Evolutionary conservation across 2,113 vertebrate species (phyloP).

Genomic region (Cynocephalus volans): DNA sequence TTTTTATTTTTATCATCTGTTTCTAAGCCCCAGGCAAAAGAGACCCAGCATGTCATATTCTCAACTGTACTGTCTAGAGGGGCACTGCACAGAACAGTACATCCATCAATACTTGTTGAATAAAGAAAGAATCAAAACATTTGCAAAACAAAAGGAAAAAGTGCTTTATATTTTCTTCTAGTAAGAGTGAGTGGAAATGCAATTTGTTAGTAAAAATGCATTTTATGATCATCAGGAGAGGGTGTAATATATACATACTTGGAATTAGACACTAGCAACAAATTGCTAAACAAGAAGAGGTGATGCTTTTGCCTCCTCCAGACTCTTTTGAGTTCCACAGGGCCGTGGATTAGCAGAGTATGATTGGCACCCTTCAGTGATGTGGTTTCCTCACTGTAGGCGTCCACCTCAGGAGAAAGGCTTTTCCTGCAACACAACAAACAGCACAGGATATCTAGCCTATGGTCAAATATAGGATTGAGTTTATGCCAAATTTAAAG

Average conservation of each 20-base stretch:
- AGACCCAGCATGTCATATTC: neutral
- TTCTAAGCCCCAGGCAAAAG: neutral
- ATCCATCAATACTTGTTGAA: neutral
- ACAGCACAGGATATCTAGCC: neutral
- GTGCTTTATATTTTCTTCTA: neutral
- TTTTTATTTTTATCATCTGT: neutral
- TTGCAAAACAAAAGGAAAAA: neutral
- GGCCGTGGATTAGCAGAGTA: constrained; percentile 90
- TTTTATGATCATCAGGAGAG: neutral
- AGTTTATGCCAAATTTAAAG: neutral
- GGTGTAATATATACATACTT: constrained; percentile 87
- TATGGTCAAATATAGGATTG: neutral
- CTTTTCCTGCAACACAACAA: constrained; percentile 58
- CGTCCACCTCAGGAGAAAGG: constrained; percentile 91
- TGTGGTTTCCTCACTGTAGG: constrained; percentile 91
- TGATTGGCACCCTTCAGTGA: constrained; percentile 90
- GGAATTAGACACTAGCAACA: constrained; percentile 92
- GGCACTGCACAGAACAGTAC: neutral
- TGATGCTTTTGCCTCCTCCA: constrained; percentile 93
- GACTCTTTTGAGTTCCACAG: constrained; percentile 91
- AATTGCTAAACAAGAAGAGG: constrained; percentile 93
- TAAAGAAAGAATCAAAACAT: neutral
- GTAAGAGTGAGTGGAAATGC: neutral
- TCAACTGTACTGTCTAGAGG: neutral
- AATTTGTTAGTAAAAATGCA: neutral